Percentiles rank a stretch among this genome's conserved stretches.
These are phyloP conservation scores for Bursaphelenchus mucronatus DNA, from an alignment of 1,140 invertebrate genomes.

Conservation along the genomic window DNA sequence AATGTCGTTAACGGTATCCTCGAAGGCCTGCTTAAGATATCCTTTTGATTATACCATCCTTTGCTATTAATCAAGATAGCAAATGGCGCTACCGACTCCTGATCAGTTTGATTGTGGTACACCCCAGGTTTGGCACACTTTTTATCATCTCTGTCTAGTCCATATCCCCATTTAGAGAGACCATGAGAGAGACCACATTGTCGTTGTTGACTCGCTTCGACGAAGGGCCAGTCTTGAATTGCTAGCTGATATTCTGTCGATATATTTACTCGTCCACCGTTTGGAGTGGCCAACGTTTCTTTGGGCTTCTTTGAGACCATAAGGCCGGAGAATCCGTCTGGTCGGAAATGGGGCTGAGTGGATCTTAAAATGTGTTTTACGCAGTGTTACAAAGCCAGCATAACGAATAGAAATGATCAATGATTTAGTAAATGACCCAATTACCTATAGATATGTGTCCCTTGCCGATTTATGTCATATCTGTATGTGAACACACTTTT, in stretches of 20 bases:
- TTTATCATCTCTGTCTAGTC: slow-evolving; percentile 12
- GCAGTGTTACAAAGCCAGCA: too few relatives aligned
- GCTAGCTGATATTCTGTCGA: background rate
- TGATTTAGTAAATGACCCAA: too few relatives aligned
- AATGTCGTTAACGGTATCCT: slow-evolving; percentile 10
- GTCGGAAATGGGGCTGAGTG: too few relatives aligned
- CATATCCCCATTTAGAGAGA: slow-evolving; percentile 9
- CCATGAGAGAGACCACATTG: background rate
- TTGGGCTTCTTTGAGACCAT: slow-evolving; percentile 6
- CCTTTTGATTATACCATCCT: slow-evolving; percentile 18
- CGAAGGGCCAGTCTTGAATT: slow-evolving; percentile 16
- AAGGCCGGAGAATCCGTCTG: slow-evolving; percentile 2
- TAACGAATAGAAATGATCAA: too few relatives aligned
- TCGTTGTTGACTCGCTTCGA: slow-evolving; percentile 11
- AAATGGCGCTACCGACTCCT: background rate
- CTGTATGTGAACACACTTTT: background rate
- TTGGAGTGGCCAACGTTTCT: background rate
- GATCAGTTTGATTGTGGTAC: background rate
- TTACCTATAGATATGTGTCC: slow-evolving; percentile 9
- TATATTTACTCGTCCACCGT: background rate
- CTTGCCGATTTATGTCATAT: slow-evolving; percentile 2
- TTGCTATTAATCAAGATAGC: slow-evolving; percentile 10
- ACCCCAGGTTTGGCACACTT: background rate
- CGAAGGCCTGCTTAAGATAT: slow-evolving; percentile 8
- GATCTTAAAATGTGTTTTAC: too few relatives aligned